These are phyloP conservation scores for Eubucco bourcierii DNA, from an alignment of 2,113 vertebrate genomes.

Conservation along the genomic window DNA sequence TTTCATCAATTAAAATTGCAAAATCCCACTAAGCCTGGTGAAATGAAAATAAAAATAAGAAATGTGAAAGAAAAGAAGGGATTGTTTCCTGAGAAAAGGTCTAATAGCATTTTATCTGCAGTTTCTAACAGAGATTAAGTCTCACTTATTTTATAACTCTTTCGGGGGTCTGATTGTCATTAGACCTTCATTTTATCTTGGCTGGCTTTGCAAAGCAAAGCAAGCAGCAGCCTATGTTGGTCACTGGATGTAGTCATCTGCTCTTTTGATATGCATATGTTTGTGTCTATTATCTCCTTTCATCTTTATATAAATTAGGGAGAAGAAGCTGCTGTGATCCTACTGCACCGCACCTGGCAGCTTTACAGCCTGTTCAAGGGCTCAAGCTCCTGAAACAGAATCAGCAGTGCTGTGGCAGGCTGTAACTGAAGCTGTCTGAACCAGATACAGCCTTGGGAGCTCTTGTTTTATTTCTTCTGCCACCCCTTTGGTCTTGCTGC, in stretches of 20 bases:
- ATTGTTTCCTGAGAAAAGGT: background rate
- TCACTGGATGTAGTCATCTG: background rate
- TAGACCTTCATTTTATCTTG: background rate
- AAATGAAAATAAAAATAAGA: background rate
- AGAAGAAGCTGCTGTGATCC: background rate
- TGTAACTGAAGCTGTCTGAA: background rate
- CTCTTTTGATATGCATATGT: conserved; percentile 12
- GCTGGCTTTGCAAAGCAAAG: background rate
- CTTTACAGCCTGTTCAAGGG: background rate
- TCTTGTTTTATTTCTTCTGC: background rate
- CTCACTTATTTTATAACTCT: background rate
- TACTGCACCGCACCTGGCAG: conserved; percentile 35
- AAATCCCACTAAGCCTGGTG: background rate
- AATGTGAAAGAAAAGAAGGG: background rate
- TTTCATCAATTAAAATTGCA: background rate
- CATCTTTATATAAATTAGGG: background rate
- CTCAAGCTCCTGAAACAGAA: background rate
- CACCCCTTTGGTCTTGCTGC: background rate
- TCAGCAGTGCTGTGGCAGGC: background rate
- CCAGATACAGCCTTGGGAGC: background rate
- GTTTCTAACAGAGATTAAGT: background rate
- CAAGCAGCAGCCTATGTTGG: background rate
- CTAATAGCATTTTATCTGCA: background rate
- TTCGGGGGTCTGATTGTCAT: background rate
- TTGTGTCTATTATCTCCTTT: background rate